phyloP scores from a whole-genome alignment of 1,140 invertebrate species.

The Phymastichus coffea region DNA sequence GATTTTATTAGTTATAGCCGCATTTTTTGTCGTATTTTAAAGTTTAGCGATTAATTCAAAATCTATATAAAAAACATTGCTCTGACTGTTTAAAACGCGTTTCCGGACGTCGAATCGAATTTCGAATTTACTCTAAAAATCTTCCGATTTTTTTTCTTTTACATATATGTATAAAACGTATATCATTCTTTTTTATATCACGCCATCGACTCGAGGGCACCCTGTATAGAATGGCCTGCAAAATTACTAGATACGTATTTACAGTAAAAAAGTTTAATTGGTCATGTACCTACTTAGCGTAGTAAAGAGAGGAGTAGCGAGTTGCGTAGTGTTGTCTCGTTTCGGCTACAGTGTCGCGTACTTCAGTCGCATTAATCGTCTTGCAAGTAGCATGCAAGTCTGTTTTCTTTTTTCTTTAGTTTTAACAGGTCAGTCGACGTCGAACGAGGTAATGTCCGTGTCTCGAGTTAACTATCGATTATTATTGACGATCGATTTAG shows the following conservation, averaged over 20 bases:
- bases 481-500: constrained; percentile 32
- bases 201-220: constrained; percentile 36
- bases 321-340: constrained; percentile 49
- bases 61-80: constrained; percentile 6
- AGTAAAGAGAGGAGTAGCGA: constrained; percentile 45
- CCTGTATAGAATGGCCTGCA: constrained; percentile 51
- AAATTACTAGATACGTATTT: constrained; percentile 56
- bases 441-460: constrained; percentile 40
- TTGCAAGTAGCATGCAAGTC: constrained; percentile 43
- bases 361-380: constrained; percentile 46
- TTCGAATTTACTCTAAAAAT: constrained; percentile 1
- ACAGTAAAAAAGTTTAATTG: constrained; percentile 57
- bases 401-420: constrained; percentile 31
- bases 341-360: constrained; percentile 46
- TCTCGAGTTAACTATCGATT: constrained; percentile 31
- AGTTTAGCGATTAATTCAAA: constrained; percentile 8
- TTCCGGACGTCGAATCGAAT: background rate
- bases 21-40: background rate
- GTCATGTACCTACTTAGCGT: constrained; percentile 51
- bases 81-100: background rate
- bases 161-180: constrained; percentile 10
- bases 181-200: constrained; percentile 16
- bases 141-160: background rate
- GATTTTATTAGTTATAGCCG: background rate
- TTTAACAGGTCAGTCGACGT: constrained; percentile 48